A percentile compares a stretch with the other conserved stretches of the same genome.
Conservation (phyloP, 2,113 vertebrate genomes). For the Peucedramus taeniatus region DNA sequence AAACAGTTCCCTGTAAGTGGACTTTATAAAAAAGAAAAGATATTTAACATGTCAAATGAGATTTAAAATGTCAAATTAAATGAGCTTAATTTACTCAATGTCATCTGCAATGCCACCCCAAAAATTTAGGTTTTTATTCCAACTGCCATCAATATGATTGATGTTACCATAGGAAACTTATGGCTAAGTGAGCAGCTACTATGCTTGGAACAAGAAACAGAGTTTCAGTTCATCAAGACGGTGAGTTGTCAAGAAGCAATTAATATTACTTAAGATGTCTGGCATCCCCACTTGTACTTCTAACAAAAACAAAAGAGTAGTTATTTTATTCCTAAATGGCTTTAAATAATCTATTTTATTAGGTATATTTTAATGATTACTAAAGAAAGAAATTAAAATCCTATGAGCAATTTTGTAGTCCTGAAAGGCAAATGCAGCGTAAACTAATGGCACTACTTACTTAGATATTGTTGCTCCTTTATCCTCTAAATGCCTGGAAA, state of each 20-base stretch:
- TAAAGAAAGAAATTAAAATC: background rate
- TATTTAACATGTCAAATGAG: background rate
- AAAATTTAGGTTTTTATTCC: background rate
- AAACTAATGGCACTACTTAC: background rate
- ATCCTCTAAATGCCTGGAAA: constrained; percentile 18
- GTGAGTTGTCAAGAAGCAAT: background rate
- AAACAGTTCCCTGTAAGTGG: background rate
- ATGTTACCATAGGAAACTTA: background rate
- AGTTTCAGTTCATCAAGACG: background rate
- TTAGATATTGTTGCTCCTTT: background rate
- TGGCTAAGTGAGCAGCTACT: background rate
- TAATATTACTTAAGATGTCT: background rate
- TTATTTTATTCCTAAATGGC: background rate
- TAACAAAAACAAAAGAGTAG: background rate
- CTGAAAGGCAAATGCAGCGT: background rate
- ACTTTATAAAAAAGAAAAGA: background rate
- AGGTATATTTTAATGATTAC: background rate
- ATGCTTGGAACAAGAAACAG: background rate
- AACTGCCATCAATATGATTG: background rate
- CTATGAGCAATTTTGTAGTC: background rate
- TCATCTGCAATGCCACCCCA: background rate
- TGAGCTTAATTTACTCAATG: background rate
- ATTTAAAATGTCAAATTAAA: background rate
- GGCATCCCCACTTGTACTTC: background rate
- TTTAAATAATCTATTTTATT: background rate